Conservation (phyloP, 2,888 invertebrate species). For the Thera obeliscata region DNA sequence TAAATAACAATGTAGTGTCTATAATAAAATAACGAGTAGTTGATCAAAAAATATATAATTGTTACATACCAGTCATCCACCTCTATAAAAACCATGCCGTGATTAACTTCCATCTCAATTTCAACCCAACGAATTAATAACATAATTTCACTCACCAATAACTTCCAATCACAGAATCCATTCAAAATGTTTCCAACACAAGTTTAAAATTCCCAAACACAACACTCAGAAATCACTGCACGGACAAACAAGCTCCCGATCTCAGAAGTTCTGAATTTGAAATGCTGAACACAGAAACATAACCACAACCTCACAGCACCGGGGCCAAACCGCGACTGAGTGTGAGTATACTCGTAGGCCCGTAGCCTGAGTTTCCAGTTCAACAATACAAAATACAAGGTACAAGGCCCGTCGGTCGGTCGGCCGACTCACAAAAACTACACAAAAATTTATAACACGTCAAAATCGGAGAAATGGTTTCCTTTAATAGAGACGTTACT, state of each 20-base stretch:
- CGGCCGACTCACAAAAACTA: constrained; percentile 59
- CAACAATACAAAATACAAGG: constrained; percentile 23
- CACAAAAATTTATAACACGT: constrained; percentile 81
- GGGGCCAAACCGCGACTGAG: constrained; percentile 29
- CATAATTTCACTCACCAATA: constrained; percentile 22
- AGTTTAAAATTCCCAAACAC: constrained; percentile 17
- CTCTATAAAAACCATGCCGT: not conserved
- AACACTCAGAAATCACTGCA: constrained; percentile 25
- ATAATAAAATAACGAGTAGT: too few species aligned
- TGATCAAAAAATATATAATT: too few species aligned
- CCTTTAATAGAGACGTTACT: constrained; percentile 80
- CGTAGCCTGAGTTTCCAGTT: constrained; percentile 10
- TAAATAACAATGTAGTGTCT: too few species aligned
- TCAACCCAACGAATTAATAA: not conserved
- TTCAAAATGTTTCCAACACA: constrained; percentile 26
- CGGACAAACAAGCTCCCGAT: constrained; percentile 29
- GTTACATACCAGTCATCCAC: not conserved
- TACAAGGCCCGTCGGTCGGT: constrained; percentile 42
- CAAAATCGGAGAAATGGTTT: constrained; percentile 81
- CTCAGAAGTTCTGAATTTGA: constrained; percentile 24
- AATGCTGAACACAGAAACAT: constrained; percentile 18
- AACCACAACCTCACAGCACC: constrained; percentile 29
- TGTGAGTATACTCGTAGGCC: not conserved
- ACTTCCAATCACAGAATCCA: constrained; percentile 26
- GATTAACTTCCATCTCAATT: not conserved